Base-by-base conservation (phyloP, 64 coral and sea anemone species). In the Exaiptasia diaphana region DNA sequence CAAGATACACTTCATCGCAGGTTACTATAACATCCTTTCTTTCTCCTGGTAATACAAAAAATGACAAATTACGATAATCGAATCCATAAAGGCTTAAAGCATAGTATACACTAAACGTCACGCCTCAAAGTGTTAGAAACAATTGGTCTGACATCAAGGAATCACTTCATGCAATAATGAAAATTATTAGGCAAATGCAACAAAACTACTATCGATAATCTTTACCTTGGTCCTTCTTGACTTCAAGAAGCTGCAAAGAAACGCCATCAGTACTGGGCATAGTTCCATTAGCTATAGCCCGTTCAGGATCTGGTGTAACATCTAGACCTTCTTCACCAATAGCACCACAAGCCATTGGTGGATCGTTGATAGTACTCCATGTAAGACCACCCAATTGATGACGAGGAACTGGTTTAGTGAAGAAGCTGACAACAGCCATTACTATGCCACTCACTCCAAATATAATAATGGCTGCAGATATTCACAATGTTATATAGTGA, bases 321-420 rank as follows among this genome's bases (percentile, higher is more conserved):
- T 27, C 65, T 31, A 27, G 35, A 28, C 24, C 60, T 34, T 64
- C 79, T 55, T 83, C 80, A 10, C 60, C 87, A 76, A 76, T 63
- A 6, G 69, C 42, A 12, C 78, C 71, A 30, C 33, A 53, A 38
- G 73, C 42, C 1, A 83, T 46, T 37, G 91, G 91, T n/a, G 85
- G 91, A 4, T 93, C 93, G 8, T 92, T 79, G n/a, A 97, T 87
- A 0, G 93, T 92, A 2, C 34, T 64, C 93, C 93, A 97, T 32
- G 93, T 97, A 23, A 97, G 74, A 27, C 93, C 93, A 78, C 88
- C 88, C 35, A 97, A 85, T 38, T 97, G 71, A 36, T 92, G 79
- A 54, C 78, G 79, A 31, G 93, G 89, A 62, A 97, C 85, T 60
- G 81, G 45, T 35, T 88, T 87, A 3, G 88, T 91, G 35, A 97